Evolutionary conservation across 2,113 vertebrate genomes (phyloP), one percentile per base, ranked within the genome.

Genomic region (Kryptolebias marmoratus): DNA sequence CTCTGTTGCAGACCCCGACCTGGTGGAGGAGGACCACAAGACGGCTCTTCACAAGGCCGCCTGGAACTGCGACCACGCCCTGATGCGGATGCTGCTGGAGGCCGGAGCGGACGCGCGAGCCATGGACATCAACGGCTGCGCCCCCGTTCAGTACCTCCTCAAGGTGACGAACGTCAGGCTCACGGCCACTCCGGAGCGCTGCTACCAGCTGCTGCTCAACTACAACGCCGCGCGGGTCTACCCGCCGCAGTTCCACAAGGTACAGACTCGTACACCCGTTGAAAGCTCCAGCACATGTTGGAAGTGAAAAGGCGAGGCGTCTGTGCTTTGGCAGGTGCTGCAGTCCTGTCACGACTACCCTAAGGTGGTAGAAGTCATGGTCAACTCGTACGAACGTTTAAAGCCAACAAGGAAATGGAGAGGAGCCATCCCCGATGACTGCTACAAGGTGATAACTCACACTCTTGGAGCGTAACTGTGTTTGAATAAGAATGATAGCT

Each of bases 211-310:
- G 65, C 94, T 99, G 2, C 89, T 99, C 32, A 99, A 99, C 84
- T 88, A 96, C 0, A 96, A 96, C 5, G 94, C 97, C 3, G 93
- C 94, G 0, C 92, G 95, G 9, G 93, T 98, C 69, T 98, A 97
- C 86, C 96, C 98, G 0, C 95, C 95, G 0, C 98, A 99, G 71
- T 99, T 99, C 90, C 96, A 99, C 73, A 98, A 98, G 97, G 98
- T 98, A 83, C 44, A 27, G 5, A 61, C 2, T 8, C 11, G 11
- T 55, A 27, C 5, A 22, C 9, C 22, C 10, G 9, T 2, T 22
- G 22, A 10, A 54, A 27, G 11, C 7, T 27, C 2, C 7, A 48
- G 18, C 15, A 50, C 4, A 11, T 18, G 4, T 22, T 13, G 44
- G 22, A 11, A 16, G 15, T 14, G 4, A 45, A 22, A 27, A 6